Evolutionary conservation across 2,888 invertebrate genomes (phyloP).

Genomic region (Zelleria hepariella): DNA sequence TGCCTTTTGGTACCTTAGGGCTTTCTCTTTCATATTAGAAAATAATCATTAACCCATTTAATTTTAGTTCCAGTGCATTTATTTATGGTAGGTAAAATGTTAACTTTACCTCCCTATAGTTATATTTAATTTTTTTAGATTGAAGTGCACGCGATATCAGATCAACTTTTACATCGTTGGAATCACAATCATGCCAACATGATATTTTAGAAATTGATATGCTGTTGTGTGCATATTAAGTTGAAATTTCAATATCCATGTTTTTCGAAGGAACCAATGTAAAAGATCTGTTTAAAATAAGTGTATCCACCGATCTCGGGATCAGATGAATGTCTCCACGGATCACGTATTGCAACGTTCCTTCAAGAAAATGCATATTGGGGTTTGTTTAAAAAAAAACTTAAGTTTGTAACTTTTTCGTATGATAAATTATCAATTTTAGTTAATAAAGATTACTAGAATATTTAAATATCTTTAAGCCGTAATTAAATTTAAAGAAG

Average conservation of each 20-base stretch:
- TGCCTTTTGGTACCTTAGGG: background rate
- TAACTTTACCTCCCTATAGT: no score
- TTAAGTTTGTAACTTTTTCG: slow-evolving; percentile 29
- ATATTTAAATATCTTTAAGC: background rate
- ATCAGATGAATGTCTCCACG: no score
- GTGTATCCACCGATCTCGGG: no score
- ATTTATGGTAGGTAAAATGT: slow-evolving; percentile 25
- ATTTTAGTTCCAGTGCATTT: slow-evolving; percentile 33
- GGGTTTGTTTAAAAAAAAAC: slow-evolving; percentile 13
- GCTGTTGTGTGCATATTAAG: background rate
- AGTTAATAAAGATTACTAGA: background rate
- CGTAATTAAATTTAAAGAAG: background rate
- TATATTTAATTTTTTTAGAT: no score
- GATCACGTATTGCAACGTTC: no score
- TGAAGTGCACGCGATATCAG: no score
- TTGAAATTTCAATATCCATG: slow-evolving; percentile 15
- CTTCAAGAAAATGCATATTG: slow-evolving; percentile 17
- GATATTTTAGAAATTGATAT: no score
- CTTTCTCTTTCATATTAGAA: background rate
- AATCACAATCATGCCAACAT: no score
- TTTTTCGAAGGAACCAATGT: background rate
- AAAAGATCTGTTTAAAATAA: background rate
- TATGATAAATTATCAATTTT: slow-evolving; percentile 38
- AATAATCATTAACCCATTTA: slow-evolving; percentile 5
- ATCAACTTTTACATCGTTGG: no score